Conservation (phyloP, 2,797 vertebrate genomes). For the Megalops cyprinoides region DNA sequence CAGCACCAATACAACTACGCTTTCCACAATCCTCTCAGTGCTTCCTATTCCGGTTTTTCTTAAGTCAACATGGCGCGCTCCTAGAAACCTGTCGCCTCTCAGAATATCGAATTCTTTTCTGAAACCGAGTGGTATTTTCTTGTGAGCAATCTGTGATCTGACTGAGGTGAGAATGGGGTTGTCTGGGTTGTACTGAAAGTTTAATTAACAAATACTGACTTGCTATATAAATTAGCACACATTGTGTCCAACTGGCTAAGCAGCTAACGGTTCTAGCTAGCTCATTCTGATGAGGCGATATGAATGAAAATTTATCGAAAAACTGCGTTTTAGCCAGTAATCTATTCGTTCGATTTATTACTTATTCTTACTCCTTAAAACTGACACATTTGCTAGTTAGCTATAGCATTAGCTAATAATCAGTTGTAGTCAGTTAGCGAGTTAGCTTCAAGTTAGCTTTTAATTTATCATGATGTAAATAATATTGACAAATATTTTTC, state of each 20-base stretch:
- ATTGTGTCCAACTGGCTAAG: background rate
- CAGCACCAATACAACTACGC: background rate
- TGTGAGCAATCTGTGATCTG: background rate
- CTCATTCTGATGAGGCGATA: background rate
- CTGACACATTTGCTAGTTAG: background rate
- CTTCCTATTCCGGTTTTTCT: slow-evolving; percentile 12
- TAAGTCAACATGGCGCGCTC: slow-evolving; percentile 29
- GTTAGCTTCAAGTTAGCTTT: no score
- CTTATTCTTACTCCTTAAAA: background rate
- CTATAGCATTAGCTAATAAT: no score
- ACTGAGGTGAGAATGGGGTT: slow-evolving; percentile 2
- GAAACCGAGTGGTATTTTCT: background rate
- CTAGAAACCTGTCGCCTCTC: slow-evolving; percentile 5
- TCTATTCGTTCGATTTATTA: background rate
- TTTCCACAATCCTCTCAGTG: slow-evolving; percentile 1
- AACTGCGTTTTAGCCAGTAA: background rate
- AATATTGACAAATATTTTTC: no score
- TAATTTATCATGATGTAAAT: no score
- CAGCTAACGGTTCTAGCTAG: no score
- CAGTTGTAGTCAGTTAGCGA: no score
- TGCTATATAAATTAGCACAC: no score
- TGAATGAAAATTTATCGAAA: background rate
- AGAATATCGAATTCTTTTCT: background rate
- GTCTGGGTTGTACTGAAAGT: background rate
- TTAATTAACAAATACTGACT: no score